These are phyloP conservation scores for Dipodomys spectabilis DNA, from an alignment of 2,113 vertebrate genomes.

Conservation along the genomic window DNA sequence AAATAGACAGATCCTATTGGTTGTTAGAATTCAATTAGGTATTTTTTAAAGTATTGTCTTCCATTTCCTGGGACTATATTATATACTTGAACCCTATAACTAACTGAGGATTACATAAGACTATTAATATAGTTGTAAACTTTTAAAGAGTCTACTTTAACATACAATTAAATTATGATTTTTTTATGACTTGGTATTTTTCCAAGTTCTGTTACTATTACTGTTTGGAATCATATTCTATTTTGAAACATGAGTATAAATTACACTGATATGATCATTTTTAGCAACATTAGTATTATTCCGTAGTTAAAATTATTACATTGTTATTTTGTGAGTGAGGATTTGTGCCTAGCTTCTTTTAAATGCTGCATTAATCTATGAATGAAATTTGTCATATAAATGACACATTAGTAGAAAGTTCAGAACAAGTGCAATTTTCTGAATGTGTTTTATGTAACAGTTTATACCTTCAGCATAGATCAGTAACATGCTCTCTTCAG, in stretches of 20 bases:
- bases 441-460: conserved; percentile 73
- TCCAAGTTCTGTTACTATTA: neutral
- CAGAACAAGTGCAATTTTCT: conserved; percentile 73
- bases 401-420: conserved; percentile 81
- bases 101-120: neutral
- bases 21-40: neutral
- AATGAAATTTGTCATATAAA: conserved; percentile 83
- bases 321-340: conserved; percentile 82
- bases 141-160: conserved; percentile 16
- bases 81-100: neutral
- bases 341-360: conserved; percentile 72
- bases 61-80: neutral
- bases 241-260: conserved; percentile 55
- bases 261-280: conserved; percentile 67
- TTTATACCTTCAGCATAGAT: conserved; percentile 79
- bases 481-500: conserved; percentile 76
- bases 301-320: conserved; percentile 71
- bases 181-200: neutral
- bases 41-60: neutral
- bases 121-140: neutral
- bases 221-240: conserved; percentile 1
- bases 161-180: conserved; percentile 42
- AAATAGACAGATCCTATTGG: neutral
- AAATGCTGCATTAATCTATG: conserved; percentile 81
- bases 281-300: conserved; percentile 76